Base-by-base conservation (phyloP, 2,113 vertebrate genomes). In the Hirundichthys speculiger region DNA sequence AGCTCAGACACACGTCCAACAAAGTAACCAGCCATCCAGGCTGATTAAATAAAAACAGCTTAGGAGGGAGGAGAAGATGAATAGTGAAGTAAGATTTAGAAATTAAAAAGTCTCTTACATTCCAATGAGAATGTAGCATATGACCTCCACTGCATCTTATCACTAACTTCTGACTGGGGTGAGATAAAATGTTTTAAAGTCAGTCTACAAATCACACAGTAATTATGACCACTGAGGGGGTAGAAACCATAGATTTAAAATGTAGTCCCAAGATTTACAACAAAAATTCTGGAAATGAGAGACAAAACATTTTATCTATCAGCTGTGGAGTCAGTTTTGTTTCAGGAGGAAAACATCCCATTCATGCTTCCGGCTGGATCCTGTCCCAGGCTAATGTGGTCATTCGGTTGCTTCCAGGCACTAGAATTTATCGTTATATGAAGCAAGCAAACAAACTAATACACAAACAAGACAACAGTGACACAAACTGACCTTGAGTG, bases 311-410 rank as follows among this genome's bases (percentile, higher is more conserved):
- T 93, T 91, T 88, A 86, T 85, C 76, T 79, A 53, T 71, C 69
- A 67, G 79, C 78, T 58, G 30, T 59, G 75, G 51, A 79, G 82
- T 83, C 84, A 87, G 83, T 83, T 82, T 80, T 84, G 78, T 79
- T 43, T 22, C 48, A 42, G 77, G 65, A 77, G 84, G 81, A 78
- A 77, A 83, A 77, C 79, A 74, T 75, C 77, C 73, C 72, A 49
- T 81, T 60, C 79, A 60, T 69, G 80, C 73, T 84, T 87, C 90
- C 90, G 89, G 89, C 87, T 93, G 92, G 90, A 93, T 56, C 54
- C 21, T 64, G 20, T 91, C 90, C 92, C 89, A 90, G 89, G 85
- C 89, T 92, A 92, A 90, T 90, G 83, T 85, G 88, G 77, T 83
- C 78, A 63, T 78, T 79, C 79, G 73, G 74, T n/a, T 73, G 80